Base-by-base conservation (phyloP, 2,888 invertebrate species). In the Metacarcinus magister region DNA sequence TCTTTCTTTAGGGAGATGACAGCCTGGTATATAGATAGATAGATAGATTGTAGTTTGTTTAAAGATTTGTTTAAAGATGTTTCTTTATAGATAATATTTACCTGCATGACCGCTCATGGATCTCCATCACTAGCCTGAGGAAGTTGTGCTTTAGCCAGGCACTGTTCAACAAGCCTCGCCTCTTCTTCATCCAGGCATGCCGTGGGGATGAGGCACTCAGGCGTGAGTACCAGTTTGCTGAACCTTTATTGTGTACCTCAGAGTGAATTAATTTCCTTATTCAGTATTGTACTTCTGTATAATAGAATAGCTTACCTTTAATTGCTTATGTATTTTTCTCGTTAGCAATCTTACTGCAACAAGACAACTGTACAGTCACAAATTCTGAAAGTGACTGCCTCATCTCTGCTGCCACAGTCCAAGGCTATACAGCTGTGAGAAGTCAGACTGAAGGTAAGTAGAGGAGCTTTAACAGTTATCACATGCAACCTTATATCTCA, bases 101-200 rank as follows among this genome's bases (percentile, higher is more conserved):
- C 95, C 94, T 97, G 43, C 96, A 96, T 94, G 97, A 97, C 60
- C 96, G 97, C 67, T 54, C 87, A 2, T 95, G 95, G 46, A 92
- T 97, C 13, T 48, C 90, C 32, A 93, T 96, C 8, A 93, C 95
- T 13, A 94, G 95, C 43, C 95, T 97, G 46, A 94, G 97, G 4
- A 95, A 93, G 60, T 89, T 96, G 13, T 96, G 97, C 90, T 97
- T 95, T 90, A 94, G 93, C 43, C 93, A 87, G 67, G 96, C 94
- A 28, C 95, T 97, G 23, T 46, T 96, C 39, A 95, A 96, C 92
- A 97, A 97, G 46, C 97, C 97, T 8, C 92, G 96, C 23, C 95
- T 97, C 39, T 96, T 93, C 96, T 97, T 97, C 75, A 87, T 97
- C 44, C 97, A 97, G 92, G 97, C 97, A n/a, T 97, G 97, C 54